Evolutionary conservation across 2,797 vertebrate species (phyloP).

Genomic region (Amazona ochrocephala): DNA sequence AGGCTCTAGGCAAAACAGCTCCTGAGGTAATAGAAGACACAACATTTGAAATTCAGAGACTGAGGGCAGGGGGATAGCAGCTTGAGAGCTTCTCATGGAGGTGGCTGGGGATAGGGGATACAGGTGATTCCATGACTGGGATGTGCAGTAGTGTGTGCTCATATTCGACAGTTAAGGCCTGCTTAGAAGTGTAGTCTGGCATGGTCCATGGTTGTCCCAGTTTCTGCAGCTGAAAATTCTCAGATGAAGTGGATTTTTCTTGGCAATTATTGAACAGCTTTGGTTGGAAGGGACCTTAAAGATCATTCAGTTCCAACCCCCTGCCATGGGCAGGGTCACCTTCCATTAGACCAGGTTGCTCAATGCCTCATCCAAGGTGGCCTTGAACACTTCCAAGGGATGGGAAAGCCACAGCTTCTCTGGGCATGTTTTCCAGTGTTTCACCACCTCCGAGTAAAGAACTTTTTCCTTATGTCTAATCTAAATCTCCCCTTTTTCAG

Average conservation of each 20-base stretch:
- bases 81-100: neutral
- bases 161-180: neutral
- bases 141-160: neutral
- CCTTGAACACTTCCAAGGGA: neutral
- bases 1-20: neutral
- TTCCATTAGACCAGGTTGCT: neutral
- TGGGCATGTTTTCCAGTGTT: neutral
- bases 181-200: neutral
- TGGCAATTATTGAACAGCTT: neutral
- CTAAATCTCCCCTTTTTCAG: too few species aligned
- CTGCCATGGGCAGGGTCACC: neutral
- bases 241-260: neutral
- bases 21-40: neutral
- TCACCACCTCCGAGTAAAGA: neutral
- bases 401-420: neutral
- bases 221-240: neutral
- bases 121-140: neutral
- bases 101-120: neutral
- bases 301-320: neutral
- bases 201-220: accelerated
- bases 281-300: neutral
- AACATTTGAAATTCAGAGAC: neutral
- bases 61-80: neutral
- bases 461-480: too few species aligned
- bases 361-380: neutral